These are phyloP conservation scores for Blastomussa wellsi DNA, from an alignment of 92 coral and sea anemone genomes.

Conservation along the genomic window DNA sequence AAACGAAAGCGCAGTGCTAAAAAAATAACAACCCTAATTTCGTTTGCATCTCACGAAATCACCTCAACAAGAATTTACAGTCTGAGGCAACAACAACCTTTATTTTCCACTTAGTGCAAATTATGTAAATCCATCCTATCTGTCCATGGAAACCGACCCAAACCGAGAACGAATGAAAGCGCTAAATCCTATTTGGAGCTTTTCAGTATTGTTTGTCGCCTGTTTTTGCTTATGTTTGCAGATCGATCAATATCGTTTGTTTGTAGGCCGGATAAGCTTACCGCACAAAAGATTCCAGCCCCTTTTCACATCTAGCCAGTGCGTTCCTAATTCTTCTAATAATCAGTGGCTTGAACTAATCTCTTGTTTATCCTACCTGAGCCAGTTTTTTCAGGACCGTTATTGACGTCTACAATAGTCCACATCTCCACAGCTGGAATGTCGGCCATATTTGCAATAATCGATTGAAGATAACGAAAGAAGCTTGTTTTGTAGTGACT, in stretches of 20 bases:
- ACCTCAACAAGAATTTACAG: neutral
- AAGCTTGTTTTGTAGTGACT: neutral
- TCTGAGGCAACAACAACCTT: too few relatives aligned
- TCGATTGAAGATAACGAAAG: neutral
- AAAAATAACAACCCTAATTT: neutral
- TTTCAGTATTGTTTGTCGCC: neutral
- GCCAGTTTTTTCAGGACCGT: slow-evolving; percentile 1
- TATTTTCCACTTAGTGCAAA: neutral
- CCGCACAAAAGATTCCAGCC: neutral
- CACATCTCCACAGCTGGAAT: slow-evolving; percentile 20
- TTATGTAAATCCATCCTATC: neutral
- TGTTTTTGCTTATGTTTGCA: neutral
- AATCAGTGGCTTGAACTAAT: neutral
- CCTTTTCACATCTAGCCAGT: neutral
- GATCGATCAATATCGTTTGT: neutral
- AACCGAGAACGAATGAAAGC: neutral
- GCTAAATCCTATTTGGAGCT: neutral
- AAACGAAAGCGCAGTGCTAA: neutral
- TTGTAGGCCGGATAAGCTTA: neutral
- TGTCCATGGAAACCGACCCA: neutral
- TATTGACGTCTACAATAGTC: slow-evolving; percentile 11
- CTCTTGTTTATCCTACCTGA: slow-evolving; percentile 10
- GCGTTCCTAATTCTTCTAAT: neutral
- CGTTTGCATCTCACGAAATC: neutral
- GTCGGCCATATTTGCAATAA: neutral